Percentiles rank a stretch among this genome's conserved stretches.
These are phyloP conservation scores for Zaprionus bogoriensis DNA, from an alignment of 2,888 invertebrate species.

Conservation along the genomic window DNA sequence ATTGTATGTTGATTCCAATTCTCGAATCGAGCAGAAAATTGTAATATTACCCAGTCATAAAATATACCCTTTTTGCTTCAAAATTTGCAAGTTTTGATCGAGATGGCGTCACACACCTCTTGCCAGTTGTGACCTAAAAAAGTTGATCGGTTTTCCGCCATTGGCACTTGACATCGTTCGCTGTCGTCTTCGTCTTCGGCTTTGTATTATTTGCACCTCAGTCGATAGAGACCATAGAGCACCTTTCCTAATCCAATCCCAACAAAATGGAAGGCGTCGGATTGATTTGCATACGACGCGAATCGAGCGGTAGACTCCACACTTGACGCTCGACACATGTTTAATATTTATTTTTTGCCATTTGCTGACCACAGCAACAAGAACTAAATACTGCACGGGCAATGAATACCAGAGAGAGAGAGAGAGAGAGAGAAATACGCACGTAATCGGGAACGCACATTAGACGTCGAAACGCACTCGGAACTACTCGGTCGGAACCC, in stretches of 20 bases:
- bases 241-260: constrained; percentile 36
- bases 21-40: too few relatives aligned
- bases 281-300: constrained; percentile 52
- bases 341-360: constrained; percentile 79
- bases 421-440: background rate
- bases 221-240: constrained; percentile 37
- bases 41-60: too few relatives aligned
- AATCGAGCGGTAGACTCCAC: background rate
- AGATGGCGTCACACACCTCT: constrained; percentile 22
- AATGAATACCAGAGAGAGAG: background rate
- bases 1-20: too few relatives aligned
- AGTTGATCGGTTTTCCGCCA: constrained; percentile 23
- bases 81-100: background rate
- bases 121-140: constrained; percentile 39
- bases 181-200: background rate
- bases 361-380: constrained; percentile 73
- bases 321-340: constrained; percentile 34
- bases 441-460: too few relatives aligned
- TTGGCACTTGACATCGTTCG: constrained; percentile 6
- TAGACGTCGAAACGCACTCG: constrained; percentile 15
- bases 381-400: constrained; percentile 44
- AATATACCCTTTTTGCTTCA: too few relatives aligned
- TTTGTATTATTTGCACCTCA: constrained; percentile 20
- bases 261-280: constrained; percentile 16
- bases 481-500: constrained; percentile 35